Conservation (phyloP, 1,140 invertebrate species). For the Drosophila teissieri region DNA sequence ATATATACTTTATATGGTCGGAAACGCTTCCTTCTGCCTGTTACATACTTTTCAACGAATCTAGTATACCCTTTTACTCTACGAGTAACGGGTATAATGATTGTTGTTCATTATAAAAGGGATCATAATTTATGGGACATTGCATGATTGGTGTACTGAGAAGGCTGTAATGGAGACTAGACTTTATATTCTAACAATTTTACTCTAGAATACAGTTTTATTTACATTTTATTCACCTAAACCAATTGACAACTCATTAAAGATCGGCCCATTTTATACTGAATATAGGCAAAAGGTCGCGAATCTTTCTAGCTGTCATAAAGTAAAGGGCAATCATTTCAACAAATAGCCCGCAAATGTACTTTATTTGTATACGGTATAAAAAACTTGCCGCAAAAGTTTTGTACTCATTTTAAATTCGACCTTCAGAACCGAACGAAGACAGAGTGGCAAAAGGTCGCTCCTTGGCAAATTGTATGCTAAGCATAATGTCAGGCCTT, state of each 20-base stretch:
- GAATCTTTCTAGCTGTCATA: not conserved
- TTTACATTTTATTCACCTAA: too few relatives aligned
- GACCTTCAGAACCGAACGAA: slow-evolving; percentile 31
- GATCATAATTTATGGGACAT: not conserved
- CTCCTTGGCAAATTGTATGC: slow-evolving; percentile 67
- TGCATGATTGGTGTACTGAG: not conserved
- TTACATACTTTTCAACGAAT: too few relatives aligned
- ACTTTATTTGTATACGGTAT: slow-evolving; percentile 1
- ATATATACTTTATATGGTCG: too few relatives aligned
- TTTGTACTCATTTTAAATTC: slow-evolving; percentile 41
- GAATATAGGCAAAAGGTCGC: not conserved
- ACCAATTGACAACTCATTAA: not conserved
- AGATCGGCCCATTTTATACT: too few relatives aligned
- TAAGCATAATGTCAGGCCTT: slow-evolving; percentile 75
- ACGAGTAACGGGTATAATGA: too few relatives aligned
- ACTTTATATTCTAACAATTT: too few relatives aligned
- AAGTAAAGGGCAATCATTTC: slow-evolving; percentile 9
- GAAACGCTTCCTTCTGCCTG: too few relatives aligned
- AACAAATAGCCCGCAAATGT: not conserved
- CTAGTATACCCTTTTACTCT: too few relatives aligned
- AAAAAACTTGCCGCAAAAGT: slow-evolving; percentile 21
- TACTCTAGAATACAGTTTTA: too few relatives aligned
- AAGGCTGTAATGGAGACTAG: too few relatives aligned
- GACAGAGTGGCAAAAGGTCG: slow-evolving; percentile 45
- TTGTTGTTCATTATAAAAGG: slow-evolving; percentile 12